Conservation (phyloP, 1,140 invertebrate species). For the Aphidius gifuensis region DNA sequence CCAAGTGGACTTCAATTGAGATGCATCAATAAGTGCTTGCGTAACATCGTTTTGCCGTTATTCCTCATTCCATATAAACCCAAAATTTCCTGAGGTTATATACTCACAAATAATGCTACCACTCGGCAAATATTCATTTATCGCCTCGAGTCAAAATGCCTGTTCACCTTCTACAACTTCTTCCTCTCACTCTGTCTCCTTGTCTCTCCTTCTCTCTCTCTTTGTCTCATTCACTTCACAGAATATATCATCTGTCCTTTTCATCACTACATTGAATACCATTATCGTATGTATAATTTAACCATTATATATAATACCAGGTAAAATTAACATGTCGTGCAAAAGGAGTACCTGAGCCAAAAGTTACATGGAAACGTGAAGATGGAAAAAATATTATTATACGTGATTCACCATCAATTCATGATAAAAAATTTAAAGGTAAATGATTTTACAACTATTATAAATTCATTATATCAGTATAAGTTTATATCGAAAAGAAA, state of each 20-base stretch:
- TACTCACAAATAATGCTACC: neutral
- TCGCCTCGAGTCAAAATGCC: neutral
- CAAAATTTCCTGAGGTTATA: slow-evolving; percentile 8
- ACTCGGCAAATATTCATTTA: slow-evolving; percentile 1
- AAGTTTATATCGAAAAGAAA: too few relatives aligned
- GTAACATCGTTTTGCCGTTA: slow-evolving; percentile 12
- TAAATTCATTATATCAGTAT: neutral
- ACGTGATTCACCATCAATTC: slow-evolving; percentile 55
- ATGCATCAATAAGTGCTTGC: neutral
- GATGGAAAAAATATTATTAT: slow-evolving; percentile 78
- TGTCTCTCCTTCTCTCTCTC: too few relatives aligned
- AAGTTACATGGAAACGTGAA: slow-evolving; percentile 83
- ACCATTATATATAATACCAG: slow-evolving; percentile 30
- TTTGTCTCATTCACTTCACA: too few relatives aligned
- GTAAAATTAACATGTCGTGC: slow-evolving; percentile 66
- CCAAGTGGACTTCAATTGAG: slow-evolving; percentile 12
- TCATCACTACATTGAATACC: slow-evolving; percentile 1
- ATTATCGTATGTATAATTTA: slow-evolving; percentile 4
- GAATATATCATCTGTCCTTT: too few relatives aligned
- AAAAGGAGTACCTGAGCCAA: slow-evolving; percentile 77
- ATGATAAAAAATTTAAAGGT: slow-evolving; percentile 64
- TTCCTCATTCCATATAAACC: neutral
- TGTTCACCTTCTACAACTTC: neutral
- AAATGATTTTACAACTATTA: slow-evolving; percentile 21
- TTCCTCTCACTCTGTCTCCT: neutral